Evolutionary conservation across 2,113 vertebrate genomes (phyloP).

Genomic region (Myiopsitta monachus): DNA sequence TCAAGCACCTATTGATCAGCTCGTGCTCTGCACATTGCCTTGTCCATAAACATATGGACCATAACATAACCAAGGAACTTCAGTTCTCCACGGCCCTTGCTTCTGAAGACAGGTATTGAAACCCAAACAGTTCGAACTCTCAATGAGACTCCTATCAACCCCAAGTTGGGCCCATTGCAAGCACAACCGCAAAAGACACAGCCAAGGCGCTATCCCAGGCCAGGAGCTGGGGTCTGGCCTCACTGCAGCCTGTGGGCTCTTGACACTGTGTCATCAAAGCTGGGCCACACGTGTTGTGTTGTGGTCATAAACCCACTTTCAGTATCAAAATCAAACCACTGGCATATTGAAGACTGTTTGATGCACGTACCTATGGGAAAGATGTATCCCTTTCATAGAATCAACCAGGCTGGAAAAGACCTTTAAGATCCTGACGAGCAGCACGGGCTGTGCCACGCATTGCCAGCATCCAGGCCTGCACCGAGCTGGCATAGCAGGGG

Average conservation of each 20-base stretch:
- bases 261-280: accelerated
- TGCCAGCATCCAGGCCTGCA: accelerated
- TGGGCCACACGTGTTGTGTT: accelerated
- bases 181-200: not conserved
- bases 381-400: not conserved
- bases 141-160: not conserved
- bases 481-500: not conserved
- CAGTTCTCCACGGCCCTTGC: not conserved
- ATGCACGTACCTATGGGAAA: not conserved
- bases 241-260: not conserved
- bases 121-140: not conserved
- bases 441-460: not conserved
- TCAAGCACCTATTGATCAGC: not conserved
- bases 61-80: not conserved
- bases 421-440: not conserved
- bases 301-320: not conserved
- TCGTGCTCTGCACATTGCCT: not conserved
- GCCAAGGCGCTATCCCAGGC: not conserved
- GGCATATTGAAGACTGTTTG: not conserved
- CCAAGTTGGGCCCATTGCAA: not conserved
- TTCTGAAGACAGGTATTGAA: not conserved
- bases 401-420: not conserved
- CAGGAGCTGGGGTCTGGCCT: accelerated
- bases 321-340: not conserved
- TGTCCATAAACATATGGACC: not conserved